phyloP scores from a whole-genome alignment of 2,113 vertebrate genomes.

The Tupaia tana region DNA sequence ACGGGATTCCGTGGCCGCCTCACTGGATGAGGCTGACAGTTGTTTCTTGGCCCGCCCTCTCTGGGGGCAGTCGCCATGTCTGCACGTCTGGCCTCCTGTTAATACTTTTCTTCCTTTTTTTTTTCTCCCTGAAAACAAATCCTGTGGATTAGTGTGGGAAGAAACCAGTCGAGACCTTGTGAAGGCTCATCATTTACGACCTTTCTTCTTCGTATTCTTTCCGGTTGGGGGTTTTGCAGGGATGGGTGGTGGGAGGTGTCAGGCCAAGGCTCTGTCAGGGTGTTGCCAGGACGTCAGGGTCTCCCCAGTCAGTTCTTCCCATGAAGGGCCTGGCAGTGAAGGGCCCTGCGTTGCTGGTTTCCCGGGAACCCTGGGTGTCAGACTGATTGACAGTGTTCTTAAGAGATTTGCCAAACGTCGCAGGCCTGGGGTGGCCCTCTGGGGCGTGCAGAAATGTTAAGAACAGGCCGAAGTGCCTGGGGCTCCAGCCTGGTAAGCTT shows the following conservation, averaged over 20 bases:
- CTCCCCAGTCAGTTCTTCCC: not conserved
- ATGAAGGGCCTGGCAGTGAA: not conserved
- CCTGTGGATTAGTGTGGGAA: not conserved
- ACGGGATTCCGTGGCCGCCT: not conserved
- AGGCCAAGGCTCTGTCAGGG: not conserved
- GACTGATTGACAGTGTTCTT: not conserved
- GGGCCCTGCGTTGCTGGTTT: not conserved
- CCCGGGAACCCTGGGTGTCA: not conserved
- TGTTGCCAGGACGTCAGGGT: not conserved
- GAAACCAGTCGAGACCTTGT: not conserved
- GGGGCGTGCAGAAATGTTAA: not conserved
- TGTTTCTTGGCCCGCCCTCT: not conserved
- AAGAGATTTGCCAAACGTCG: constrained; percentile 56
- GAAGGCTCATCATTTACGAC: not conserved
- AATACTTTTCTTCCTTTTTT: not conserved
- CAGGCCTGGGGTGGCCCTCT: not conserved
- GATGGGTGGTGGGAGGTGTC: not conserved
- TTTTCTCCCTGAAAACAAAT: not conserved
- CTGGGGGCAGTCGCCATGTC: not conserved
- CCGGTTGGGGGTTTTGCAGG: not conserved
- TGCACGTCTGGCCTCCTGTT: not conserved
- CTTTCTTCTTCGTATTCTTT: not conserved
- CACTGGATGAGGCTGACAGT: not conserved
- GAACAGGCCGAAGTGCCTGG: not conserved
- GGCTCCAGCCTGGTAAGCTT: not conserved